Evolutionary conservation across 30 jellyfish, hydroid and myxozoan species (phyloP).

Genomic region (Turritopsis dohrnii): DNA sequence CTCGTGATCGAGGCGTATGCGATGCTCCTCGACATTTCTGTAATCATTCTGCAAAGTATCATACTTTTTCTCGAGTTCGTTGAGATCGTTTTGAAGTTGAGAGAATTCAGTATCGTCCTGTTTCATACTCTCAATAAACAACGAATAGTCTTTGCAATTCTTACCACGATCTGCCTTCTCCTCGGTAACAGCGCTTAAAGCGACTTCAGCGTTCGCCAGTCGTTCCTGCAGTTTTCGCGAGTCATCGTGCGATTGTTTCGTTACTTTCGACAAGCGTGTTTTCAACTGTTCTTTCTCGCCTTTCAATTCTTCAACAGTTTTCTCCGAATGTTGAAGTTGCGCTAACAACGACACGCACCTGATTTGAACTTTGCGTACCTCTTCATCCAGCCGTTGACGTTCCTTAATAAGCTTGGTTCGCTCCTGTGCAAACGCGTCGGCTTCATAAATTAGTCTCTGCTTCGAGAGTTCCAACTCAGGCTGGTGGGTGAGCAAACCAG

Average conservation of each 20-base stretch:
- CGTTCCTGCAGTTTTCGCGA: slow-evolving; percentile 20
- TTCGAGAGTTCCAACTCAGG: slow-evolving; percentile 81
- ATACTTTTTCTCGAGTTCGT: slow-evolving; percentile 47
- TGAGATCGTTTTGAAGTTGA: slow-evolving; percentile 41
- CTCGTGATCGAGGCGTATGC: slow-evolving; percentile 63
- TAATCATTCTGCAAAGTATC: slow-evolving; percentile 50
- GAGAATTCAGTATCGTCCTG: slow-evolving; percentile 28
- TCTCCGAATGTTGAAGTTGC: slow-evolving; percentile 91
- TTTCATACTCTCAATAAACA: slow-evolving; percentile 29
- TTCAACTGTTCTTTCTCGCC: slow-evolving; percentile 79
- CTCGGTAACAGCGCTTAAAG: not conserved
- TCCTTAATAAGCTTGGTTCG: slow-evolving; percentile 81
- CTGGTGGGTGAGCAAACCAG: slow-evolving; percentile 20
- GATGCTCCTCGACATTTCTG: slow-evolving; percentile 61
- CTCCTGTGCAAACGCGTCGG: slow-evolving; percentile 97
- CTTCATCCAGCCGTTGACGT: slow-evolving; percentile 94
- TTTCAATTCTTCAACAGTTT: slow-evolving; percentile 78
- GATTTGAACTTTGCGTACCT: slow-evolving; percentile 80
- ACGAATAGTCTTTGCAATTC: not conserved
- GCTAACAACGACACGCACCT: slow-evolving; percentile 87
- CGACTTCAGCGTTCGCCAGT: slow-evolving; percentile 4
- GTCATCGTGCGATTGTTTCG: slow-evolving; percentile 38
- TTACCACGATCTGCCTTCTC: not conserved
- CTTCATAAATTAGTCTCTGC: slow-evolving; percentile 78
- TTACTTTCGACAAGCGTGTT: slow-evolving; percentile 43